These are phyloP conservation scores for Anhinga anhinga DNA, from an alignment of 2,113 vertebrate genomes.

Conservation along the genomic window DNA sequence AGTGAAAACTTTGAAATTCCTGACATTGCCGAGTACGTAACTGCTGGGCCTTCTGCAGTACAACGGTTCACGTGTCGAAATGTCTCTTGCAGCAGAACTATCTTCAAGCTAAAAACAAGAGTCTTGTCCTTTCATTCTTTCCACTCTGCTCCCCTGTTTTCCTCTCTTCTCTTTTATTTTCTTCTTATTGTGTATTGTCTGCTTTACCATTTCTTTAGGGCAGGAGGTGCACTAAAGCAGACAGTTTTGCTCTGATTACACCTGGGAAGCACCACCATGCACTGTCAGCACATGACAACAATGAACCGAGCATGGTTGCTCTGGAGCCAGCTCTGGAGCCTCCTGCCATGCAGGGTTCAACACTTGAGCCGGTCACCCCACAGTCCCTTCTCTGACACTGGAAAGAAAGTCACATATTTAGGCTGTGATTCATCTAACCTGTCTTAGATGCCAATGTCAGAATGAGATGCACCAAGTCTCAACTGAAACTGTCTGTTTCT, in stretches of 20 bases:
- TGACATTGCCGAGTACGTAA: slow-evolving; percentile 64
- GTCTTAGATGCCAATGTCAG: neutral
- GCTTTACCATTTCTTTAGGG: neutral
- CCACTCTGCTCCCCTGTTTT: neutral
- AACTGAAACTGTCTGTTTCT: neutral
- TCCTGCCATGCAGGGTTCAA: neutral
- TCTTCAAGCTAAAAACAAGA: neutral
- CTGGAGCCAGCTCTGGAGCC: too few species aligned
- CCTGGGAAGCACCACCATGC: fast-evolving
- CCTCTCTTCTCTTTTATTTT: neutral
- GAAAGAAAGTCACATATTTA: neutral
- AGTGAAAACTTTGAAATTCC: slow-evolving; percentile 56
- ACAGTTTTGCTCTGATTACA: neutral
- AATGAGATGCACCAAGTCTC: neutral
- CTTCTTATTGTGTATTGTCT: neutral
- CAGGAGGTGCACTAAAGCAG: neutral
- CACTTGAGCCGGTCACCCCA: neutral
- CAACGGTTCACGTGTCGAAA: neutral
- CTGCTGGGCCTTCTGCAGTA: neutral
- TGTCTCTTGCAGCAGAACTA: neutral
- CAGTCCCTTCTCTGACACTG: neutral
- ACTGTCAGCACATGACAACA: too few species aligned
- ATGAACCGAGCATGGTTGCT: neutral
- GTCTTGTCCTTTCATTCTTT: neutral
- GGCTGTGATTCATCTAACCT: neutral